Conservation (phyloP, 2,797 vertebrate species). For the Sorex maritimensis region DNA sequence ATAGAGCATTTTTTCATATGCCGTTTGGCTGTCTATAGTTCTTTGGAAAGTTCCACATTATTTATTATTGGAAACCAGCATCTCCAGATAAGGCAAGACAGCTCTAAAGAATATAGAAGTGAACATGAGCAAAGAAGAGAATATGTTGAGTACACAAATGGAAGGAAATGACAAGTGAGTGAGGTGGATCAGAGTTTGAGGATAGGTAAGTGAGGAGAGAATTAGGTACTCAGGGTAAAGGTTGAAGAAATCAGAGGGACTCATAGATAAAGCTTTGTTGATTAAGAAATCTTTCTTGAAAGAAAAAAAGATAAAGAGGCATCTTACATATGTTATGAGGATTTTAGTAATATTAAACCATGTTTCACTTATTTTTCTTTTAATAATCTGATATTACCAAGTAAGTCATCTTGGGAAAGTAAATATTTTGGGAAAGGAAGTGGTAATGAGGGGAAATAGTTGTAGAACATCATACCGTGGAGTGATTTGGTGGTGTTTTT, state of each 20-base stretch:
- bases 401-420: slow-evolving; percentile 50
- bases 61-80: slow-evolving; percentile 29
- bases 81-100: background rate
- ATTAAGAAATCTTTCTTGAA: background rate
- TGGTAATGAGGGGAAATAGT: slow-evolving; percentile 53
- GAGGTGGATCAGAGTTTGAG: background rate
- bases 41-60: too few species aligned
- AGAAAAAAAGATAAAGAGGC: background rate
- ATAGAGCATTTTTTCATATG: too few species aligned
- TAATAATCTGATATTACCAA: slow-evolving; percentile 49
- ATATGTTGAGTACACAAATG: background rate
- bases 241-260: too few species aligned
- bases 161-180: background rate
- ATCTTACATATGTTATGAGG: background rate
- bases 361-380: slow-evolving; percentile 21
- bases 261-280: background rate
- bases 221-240: background rate
- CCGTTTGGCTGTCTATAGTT: too few species aligned
- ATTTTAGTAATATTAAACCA: background rate
- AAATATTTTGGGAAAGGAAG: slow-evolving; percentile 58
- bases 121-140: background rate
- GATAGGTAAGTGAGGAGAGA: background rate
- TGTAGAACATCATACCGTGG: slow-evolving; percentile 42
- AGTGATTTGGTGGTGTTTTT: slow-evolving; percentile 29
- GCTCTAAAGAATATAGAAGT: background rate